Evolutionary conservation across 1,140 invertebrate genomes (phyloP), one percentile per base, ranked within the genome.

Genomic region (Drosophila kanapiae): DNA sequence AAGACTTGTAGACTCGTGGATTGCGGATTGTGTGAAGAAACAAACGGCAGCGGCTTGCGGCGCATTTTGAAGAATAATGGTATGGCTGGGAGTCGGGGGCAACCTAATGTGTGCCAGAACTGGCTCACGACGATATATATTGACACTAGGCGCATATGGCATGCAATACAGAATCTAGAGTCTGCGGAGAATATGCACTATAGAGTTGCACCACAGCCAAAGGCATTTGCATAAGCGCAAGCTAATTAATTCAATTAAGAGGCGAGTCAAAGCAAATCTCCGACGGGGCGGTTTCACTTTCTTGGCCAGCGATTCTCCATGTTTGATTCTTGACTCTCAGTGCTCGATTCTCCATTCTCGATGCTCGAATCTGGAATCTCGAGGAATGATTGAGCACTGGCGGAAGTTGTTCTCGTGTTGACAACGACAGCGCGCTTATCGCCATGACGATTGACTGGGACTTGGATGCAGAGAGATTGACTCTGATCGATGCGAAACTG

Each of bases 171-270:
- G 18, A 18, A 35, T 38, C 35, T 33, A 6, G 33, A 54, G 23
- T 35, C 51, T 14, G 67, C 60, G 69, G 80, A 72, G 56, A 62
- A 53, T 78, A 31, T 31, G 31, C 31, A 31, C 31, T 65, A 65
- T 69, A 57, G 37, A 45, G 59, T 33, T 40, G 47, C 23, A 27
- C 6, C 23, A 4, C 35, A 9, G 47, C n/a, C 16, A 27, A 14
- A n/a, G 10, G 72, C 57, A 87, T 88, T 87, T 88, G 80, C 85
- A 88, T 90, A 78, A 68, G 64, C 56, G 56, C 64, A 42, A 53
- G 75, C 61, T 88, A 88, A 90, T 88, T 88, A 88, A 88, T 88
- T 88, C 84, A 88, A 88, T 88, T 88, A 90, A 48, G 43, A 62
- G 47, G 58, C 35, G 38, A 79, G 69, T 81, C 74, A 70, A 63